A percentile compares a stretch with the other conserved stretches of the same genome.
Evolutionary conservation across 2,888 invertebrate genomes (phyloP).

Genomic region (Sisyra terminalis): DNA sequence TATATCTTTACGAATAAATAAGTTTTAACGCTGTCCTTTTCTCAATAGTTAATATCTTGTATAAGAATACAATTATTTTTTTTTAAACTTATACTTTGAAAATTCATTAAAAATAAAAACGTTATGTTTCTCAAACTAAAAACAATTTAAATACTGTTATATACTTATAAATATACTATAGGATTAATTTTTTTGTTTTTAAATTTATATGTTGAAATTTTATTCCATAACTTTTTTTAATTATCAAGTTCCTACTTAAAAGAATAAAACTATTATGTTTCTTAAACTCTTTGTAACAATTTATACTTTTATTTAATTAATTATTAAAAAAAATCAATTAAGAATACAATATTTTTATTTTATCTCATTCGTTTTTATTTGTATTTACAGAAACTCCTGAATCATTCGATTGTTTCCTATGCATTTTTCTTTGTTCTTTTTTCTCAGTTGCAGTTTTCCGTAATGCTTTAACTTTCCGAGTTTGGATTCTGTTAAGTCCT

Average conservation of each 20-base stretch:
- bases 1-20: no score
- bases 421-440: slow-evolving; percentile 32
- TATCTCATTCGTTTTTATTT: background rate
- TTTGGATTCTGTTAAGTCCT: slow-evolving; percentile 68
- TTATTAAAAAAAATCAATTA: background rate
- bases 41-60: no score
- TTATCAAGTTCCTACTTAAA: background rate
- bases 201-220: no score
- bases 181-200: no score
- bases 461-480: slow-evolving; percentile 80
- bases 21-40: no score
- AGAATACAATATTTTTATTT: background rate
- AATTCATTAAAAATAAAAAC: no score
- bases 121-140: no score
- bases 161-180: no score
- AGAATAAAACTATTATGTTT: background rate
- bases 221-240: no score
- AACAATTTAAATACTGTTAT: no score
- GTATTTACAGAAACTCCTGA: background rate
- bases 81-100: no score
- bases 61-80: no score
- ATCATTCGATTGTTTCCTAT: background rate
- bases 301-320: background rate
- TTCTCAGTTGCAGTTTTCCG: slow-evolving; percentile 55
- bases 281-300: background rate